phyloP scores from a whole-genome alignment of 2,888 invertebrate species.

The Lymantria dispar region DNA sequence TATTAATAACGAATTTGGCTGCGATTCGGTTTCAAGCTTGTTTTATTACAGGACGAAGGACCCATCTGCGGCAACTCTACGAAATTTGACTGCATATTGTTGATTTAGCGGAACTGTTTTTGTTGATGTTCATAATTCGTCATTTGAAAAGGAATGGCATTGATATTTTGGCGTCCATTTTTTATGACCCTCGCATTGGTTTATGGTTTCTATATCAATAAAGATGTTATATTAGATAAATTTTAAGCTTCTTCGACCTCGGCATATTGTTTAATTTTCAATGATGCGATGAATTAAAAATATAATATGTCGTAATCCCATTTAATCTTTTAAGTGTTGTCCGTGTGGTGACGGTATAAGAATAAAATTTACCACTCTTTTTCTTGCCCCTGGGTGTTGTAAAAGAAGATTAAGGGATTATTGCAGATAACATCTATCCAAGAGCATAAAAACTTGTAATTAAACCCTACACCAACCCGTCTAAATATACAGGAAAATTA shows the following conservation, averaged over 20 bases:
- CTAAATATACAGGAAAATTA: no score
- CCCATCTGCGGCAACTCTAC: conserved; percentile 71
- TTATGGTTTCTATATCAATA: conserved; percentile 23
- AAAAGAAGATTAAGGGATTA: no score
- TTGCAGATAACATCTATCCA: no score
- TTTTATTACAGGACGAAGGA: conserved; percentile 62
- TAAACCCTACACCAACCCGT: no score
- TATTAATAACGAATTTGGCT: conserved; percentile 75
- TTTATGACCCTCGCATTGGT: conserved; percentile 20
- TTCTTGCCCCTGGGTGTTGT: no score
- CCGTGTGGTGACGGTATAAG: no score
- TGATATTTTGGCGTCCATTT: conserved; percentile 28
- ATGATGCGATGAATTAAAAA: no score
- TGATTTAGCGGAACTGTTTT: conserved; percentile 73
- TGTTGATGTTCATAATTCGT: conserved; percentile 43
- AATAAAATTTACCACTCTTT: no score
- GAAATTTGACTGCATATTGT: conserved; percentile 60
- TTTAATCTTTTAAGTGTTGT: no score
- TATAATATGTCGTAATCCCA: no score
- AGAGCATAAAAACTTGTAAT: no score
- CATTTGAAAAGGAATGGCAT: conserved; percentile 33
- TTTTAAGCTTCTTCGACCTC: no score
- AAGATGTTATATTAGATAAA: conserved; percentile 11
- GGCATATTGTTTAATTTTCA: neutral
- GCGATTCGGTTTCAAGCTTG: conserved; percentile 67